Base-by-base conservation (phyloP, 2,797 vertebrate species). In the Molossus alvarezi region DNA sequence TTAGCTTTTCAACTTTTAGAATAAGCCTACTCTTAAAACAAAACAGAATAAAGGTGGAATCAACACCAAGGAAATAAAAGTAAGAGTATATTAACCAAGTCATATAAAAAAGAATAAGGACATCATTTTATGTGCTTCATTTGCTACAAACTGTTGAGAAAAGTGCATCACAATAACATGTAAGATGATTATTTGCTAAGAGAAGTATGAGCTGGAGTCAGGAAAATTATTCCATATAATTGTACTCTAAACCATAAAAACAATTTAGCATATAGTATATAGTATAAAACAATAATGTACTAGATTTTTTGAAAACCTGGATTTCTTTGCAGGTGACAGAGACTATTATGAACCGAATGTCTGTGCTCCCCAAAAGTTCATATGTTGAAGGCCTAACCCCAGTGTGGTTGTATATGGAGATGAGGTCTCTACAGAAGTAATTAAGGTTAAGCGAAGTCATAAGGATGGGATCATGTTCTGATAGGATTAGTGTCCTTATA, bases 241-340 rank as follows among this genome's bases (percentile, higher is more conserved):
- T 72, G 25, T 29, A 51, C 9, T 51, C 37, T 71, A 65, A 58
- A 60, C 10, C 48, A 76, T 75, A 60, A 73, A 60, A 27, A 84
- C 5, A 62, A 62, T 58, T 51, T 41, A 58, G 37, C 27, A 57
- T 23, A 55, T 1, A 20, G 10, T 55, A 82, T 29, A 79, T 1
- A 20, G 10, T 64, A 82, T 29, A 79, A 79, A 82, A 2, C 6
- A 69, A 9, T 67, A 33, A 48, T 92, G 77, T 81, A 45, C 55
- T 82, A 9, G 25, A 21, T 48, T 93, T 21, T 6, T 83, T 88
- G 29, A 71, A 67, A 55, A 45, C 27, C 11, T 87, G 20, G 21
- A 83, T 91, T 89, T 93, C 11, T 75, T 55, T 89, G 62, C 67
- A 67, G 15, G 27, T 86, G 6, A 77, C 45, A 77, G 51, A 91